phyloP scores from a whole-genome alignment of 1,140 invertebrate genomes.

The Drosophila tristis region DNA sequence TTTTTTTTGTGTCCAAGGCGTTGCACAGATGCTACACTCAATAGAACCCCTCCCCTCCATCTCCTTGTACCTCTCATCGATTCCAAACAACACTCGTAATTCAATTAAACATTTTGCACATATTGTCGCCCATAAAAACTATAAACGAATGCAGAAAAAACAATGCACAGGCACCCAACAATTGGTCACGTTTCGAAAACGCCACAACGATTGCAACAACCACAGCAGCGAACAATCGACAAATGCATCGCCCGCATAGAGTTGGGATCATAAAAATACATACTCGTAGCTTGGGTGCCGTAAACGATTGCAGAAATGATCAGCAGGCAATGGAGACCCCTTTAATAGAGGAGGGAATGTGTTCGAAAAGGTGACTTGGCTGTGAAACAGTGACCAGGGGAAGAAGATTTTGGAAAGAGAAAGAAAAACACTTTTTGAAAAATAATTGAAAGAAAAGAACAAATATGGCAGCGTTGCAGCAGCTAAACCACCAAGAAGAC shows the following conservation, averaged over 20 bases:
- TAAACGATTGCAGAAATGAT: slow-evolving; percentile 15
- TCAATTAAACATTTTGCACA: slow-evolving; percentile 74
- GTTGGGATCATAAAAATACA: slow-evolving; percentile 61
- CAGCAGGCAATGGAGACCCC: slow-evolving; percentile 1
- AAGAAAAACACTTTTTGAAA: too few relatives aligned
- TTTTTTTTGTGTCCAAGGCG: slow-evolving; percentile 9
- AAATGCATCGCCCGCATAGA: slow-evolving; percentile 57
- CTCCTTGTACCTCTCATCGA: neutral
- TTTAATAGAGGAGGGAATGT: slow-evolving; percentile 22
- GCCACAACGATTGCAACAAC: slow-evolving; percentile 34
- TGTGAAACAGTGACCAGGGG: neutral
- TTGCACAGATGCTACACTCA: slow-evolving; percentile 45
- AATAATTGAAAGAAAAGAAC: too few relatives aligned
- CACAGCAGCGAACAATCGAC: slow-evolving; percentile 18
- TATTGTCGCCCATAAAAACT: slow-evolving; percentile 43
- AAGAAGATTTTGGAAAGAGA: too few relatives aligned
- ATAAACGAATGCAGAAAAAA: slow-evolving; percentile 48
- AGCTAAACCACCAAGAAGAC: too few relatives aligned
- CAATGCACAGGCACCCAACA: slow-evolving; percentile 27
- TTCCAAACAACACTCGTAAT: slow-evolving; percentile 52
- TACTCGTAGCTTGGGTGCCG: slow-evolving; percentile 38
- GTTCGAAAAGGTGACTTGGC: slow-evolving; percentile 10
- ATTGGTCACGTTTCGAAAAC: slow-evolving; percentile 69
- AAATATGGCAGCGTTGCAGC: too few relatives aligned
- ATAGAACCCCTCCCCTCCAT: neutral